Evolutionary conservation across 2,888 invertebrate genomes (phyloP), one percentile per base, ranked within the genome.

Genomic region (Heterodera filipjevi): DNA sequence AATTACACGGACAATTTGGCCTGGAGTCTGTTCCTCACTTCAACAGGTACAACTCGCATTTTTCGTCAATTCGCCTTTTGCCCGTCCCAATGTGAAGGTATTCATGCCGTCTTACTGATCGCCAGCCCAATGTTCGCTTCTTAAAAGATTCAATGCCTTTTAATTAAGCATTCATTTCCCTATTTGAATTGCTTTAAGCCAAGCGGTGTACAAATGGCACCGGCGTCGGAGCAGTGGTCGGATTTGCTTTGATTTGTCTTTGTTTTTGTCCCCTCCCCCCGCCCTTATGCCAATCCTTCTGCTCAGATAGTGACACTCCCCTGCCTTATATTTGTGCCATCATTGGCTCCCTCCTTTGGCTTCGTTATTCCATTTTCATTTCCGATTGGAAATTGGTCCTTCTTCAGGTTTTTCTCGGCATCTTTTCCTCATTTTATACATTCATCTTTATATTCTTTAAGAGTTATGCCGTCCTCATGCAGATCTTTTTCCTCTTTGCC

Each of bases 181-280:
- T 72, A 32, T 71, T 66, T 27, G 32, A n/a, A 70, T 27, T 27
- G 59, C 6, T 83, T 87, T 79, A 81, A 88, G 88, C 22, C 88
- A 89, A 82, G 88, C 88, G 22, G 88, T 88, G 22, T 84, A 83
- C 80, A 88, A 88, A 82, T 88, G 88, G 88, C 82, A 85, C 71
- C 78, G 86, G 59, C 75, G 88, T 59, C 82, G 84, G 72, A 83
- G 84, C 77, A 85, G 85, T 46, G 87, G 68, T 68, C 32, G 33
- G 35, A 19, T 6, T 49, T 14, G 39, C 39, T 39, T 39, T 39
- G 39, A 39, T 39, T 39, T 39, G 12, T 39, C 33, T 5, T 49
- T 14, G 49, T 14, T 19, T 19, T 6, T 3, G 19, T 27, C 35
- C 19, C 68, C 19, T 14, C 68, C 68, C 22, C 2, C 19, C 32